Conservation (phyloP, 2,113 vertebrate species). For the Leucopsar rothschildi region DNA sequence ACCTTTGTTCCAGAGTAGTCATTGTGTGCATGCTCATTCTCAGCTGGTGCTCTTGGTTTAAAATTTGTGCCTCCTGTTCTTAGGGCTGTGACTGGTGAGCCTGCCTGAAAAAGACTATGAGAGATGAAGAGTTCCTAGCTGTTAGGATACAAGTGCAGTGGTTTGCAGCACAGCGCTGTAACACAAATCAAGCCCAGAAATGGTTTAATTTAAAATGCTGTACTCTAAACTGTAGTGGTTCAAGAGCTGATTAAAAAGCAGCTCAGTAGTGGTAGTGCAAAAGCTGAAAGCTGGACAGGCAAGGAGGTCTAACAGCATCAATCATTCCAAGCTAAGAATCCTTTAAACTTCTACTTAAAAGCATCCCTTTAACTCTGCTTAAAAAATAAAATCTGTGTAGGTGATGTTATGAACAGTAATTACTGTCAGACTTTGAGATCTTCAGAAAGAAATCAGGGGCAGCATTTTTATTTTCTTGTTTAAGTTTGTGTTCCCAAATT, state of each 20-base stretch:
- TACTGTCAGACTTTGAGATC: neutral
- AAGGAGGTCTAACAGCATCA: neutral
- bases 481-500: neutral
- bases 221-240: neutral
- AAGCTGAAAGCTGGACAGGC: neutral
- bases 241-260: slow-evolving; percentile 6
- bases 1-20: neutral
- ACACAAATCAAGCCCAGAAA: neutral
- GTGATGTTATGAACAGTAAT: neutral
- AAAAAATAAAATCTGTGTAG: neutral
- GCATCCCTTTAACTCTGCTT: neutral
- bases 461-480: neutral
- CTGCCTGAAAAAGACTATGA: neutral
- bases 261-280: neutral
- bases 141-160: neutral
- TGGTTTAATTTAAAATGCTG: slow-evolving; percentile 14
- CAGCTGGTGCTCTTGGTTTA: neutral
- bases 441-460: neutral
- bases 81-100: neutral
- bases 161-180: neutral
- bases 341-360: neutral
- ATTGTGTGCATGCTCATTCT: neutral
- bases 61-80: neutral
- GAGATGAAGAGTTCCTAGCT: neutral
- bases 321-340: neutral